phyloP scores from a whole-genome alignment of 2,888 invertebrate genomes.

The Augiades crinisus region DNA sequence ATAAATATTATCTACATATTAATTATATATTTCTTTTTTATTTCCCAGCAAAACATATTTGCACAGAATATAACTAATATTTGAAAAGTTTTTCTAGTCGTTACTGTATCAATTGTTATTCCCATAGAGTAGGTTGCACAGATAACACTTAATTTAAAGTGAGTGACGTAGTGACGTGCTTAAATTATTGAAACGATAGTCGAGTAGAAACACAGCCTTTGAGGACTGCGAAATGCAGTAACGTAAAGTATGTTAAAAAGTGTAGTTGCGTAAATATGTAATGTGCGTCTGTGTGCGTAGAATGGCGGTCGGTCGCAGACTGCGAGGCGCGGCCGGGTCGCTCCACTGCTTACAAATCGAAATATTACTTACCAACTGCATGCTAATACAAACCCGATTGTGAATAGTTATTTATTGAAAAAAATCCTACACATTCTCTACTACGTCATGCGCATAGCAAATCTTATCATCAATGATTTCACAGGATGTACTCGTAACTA shows the following conservation, averaged over 20 bases:
- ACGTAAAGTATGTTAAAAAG: slow-evolving; percentile 20
- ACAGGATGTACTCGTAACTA: too few relatives aligned
- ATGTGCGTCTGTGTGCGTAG: slow-evolving; percentile 32
- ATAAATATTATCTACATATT: too few relatives aligned
- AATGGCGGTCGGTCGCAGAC: slow-evolving; percentile 35
- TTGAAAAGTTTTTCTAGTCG: too few relatives aligned
- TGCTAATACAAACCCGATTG: slow-evolving; percentile 15
- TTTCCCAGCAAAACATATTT: background rate
- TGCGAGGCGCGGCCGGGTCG: slow-evolving; percentile 37
- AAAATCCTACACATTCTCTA: slow-evolving; percentile 16
- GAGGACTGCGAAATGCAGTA: slow-evolving; percentile 16
- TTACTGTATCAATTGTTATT: background rate
- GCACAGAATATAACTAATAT: background rate
- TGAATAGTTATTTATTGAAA: slow-evolving; percentile 12
- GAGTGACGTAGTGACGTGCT: background rate
- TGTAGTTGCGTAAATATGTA: slow-evolving; percentile 25
- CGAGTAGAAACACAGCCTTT: slow-evolving; percentile 5
- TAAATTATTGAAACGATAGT: too few relatives aligned
- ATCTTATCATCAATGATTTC: slow-evolving; percentile 11
- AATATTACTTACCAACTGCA: slow-evolving; percentile 18
- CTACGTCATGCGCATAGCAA: background rate
- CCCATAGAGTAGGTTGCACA: slow-evolving; percentile 5
- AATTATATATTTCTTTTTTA: too few relatives aligned
- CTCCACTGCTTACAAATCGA: slow-evolving; percentile 20
- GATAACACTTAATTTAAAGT: background rate